These are phyloP conservation scores for Agonopterix alstromeriana DNA, from an alignment of 2,888 invertebrate species.

Conservation along the genomic window DNA sequence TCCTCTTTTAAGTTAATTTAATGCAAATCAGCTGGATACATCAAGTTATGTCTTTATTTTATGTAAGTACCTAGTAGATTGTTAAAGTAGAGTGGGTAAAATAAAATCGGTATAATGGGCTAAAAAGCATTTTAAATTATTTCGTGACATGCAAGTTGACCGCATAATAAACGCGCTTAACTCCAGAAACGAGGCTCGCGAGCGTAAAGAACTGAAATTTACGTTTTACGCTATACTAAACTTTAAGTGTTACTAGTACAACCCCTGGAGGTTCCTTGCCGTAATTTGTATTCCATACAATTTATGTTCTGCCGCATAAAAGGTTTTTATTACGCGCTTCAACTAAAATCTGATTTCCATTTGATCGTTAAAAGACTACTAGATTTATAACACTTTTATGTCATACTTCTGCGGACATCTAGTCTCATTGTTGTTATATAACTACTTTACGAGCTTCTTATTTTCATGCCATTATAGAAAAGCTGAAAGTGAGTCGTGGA, in stretches of 20 bases:
- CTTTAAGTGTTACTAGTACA: conserved; percentile 11
- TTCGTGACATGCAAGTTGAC: conserved; percentile 23
- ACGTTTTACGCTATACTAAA: conserved; percentile 19
- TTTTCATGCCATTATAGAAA: no score
- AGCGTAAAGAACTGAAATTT: conserved; percentile 19
- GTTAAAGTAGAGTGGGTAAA: no score
- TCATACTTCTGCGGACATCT: background rate
- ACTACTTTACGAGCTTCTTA: no score
- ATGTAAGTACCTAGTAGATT: no score
- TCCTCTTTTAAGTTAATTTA: no score
- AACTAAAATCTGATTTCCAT: conserved; percentile 7
- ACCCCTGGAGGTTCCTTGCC: conserved; percentile 12
- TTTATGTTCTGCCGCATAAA: conserved; percentile 13
- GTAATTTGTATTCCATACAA: conserved; percentile 17
- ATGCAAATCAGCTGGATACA: no score
- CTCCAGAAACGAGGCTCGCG: conserved; percentile 13
- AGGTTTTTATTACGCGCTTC: conserved; percentile 9
- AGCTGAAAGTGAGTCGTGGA: no score
- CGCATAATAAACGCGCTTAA: conserved; percentile 23
- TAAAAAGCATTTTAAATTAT: conserved; percentile 12
- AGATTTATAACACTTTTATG: background rate
- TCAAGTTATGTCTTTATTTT: no score
- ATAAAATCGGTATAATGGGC: no score
- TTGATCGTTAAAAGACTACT: background rate
- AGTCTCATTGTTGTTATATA: no score